phyloP scores from a whole-genome alignment of 2,888 invertebrate genomes.

The Balanococcus diminutus region DNA sequence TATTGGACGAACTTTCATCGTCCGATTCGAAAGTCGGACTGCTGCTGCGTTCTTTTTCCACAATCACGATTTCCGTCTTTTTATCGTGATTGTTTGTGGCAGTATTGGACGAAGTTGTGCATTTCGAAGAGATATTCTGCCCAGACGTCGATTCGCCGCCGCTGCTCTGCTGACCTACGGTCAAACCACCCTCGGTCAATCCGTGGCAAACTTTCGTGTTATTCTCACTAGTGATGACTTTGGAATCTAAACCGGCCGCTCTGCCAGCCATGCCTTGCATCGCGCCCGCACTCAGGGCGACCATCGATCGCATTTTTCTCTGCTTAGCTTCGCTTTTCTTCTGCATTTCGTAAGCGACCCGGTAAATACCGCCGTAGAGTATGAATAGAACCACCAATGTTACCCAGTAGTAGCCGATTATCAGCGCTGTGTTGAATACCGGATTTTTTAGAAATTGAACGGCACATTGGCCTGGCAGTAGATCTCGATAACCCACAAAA shows the following conservation, averaged over 20 bases:
- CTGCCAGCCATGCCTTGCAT: conserved; percentile 90
- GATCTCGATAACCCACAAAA: conserved; percentile 89
- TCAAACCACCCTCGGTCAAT: conserved; percentile 47
- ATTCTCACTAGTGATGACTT: conserved; percentile 59
- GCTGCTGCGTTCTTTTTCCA: conserved; percentile 75
- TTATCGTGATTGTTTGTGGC: conserved; percentile 55
- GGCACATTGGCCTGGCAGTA: conserved; percentile 86
- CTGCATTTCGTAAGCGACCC: conserved; percentile 96
- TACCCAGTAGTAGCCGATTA: conserved; percentile 97
- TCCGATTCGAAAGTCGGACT: conserved; percentile 95
- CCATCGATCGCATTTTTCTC: conserved; percentile 93
- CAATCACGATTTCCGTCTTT: conserved; percentile 60
- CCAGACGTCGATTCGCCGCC: conserved; percentile 61
- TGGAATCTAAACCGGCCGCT: conserved; percentile 78
- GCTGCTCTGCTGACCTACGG: conserved; percentile 57
- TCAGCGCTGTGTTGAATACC: conserved; percentile 94
- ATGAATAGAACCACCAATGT: conserved; percentile 94
- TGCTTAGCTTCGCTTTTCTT: conserved; percentile 96
- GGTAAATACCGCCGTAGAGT: conserved; percentile 95
- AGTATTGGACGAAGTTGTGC: conserved; percentile 66
- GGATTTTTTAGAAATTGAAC: conserved; percentile 98
- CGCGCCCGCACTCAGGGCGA: conserved; percentile 85
- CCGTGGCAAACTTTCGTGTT: conserved; percentile 56
- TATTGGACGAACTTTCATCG: conserved; percentile 69
- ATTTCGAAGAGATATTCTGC: conserved; percentile 61